Evolutionary conservation across 2,888 invertebrate species (phyloP).

Genomic region (Dasysyrphus albostriatus): DNA sequence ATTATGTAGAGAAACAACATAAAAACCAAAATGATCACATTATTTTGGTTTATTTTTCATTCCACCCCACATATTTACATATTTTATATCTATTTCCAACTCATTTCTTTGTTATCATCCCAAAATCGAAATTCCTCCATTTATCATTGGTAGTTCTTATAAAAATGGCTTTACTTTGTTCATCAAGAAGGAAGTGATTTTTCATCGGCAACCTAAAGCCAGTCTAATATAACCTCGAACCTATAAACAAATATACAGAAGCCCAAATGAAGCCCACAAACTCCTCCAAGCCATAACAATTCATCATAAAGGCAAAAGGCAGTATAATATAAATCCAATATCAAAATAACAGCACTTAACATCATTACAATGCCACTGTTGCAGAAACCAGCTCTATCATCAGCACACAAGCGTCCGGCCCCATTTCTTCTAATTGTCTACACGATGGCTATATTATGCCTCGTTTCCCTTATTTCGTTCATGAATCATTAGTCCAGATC

Average conservation of each 20-base stretch:
- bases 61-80: background rate
- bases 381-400: conserved; percentile 6
- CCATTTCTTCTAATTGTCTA: conserved; percentile 15
- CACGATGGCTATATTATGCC: conserved; percentile 1
- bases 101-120: background rate
- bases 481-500: conserved; percentile 17
- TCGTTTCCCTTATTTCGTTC: conserved; percentile 1
- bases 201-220: background rate
- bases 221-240: background rate
- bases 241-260: background rate
- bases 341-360: conserved; percentile 27
- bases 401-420: conserved; percentile 20
- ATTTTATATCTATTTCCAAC: background rate
- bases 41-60: background rate
- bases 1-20: no score
- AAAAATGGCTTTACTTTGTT: background rate
- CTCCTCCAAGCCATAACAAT: background rate
- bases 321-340: conserved; percentile 23
- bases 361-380: conserved; percentile 26
- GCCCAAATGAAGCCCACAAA: conserved; percentile 9
- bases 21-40: background rate
- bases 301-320: conserved; percentile 11
- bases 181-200: conserved; percentile 5
- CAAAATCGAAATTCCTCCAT: background rate
- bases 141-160: background rate